Percentiles rank a stretch among this genome's conserved stretches.
phyloP scores from a whole-genome alignment of 1,140 invertebrate species.

The Cheumatopsyche charites region DNA sequence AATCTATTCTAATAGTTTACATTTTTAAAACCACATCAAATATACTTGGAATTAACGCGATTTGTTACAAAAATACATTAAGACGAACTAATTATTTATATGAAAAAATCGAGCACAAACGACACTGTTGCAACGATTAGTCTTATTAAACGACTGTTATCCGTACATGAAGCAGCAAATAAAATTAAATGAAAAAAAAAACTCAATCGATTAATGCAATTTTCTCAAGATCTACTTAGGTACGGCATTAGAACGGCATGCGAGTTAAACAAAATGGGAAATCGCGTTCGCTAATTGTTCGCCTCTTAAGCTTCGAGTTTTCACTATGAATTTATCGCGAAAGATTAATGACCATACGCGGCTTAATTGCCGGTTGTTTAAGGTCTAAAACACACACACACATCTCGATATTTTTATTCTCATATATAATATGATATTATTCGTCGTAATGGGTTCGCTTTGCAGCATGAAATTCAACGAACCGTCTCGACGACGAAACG shows the following conservation, averaged over 20 bases:
- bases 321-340: constrained; percentile 36
- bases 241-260: neutral
- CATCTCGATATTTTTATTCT: neutral
- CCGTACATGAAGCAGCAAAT: no score
- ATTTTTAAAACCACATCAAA: no score
- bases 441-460: constrained; percentile 25
- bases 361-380: constrained; percentile 38
- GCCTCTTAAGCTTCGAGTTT: constrained; percentile 6
- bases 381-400: constrained; percentile 37
- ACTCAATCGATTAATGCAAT: neutral
- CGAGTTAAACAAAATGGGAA: constrained; percentile 11
- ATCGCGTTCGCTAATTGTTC: constrained; percentile 3
- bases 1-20: no score
- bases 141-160: no score
- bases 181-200: no score
- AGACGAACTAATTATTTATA: no score
- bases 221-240: neutral
- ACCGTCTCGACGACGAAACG: constrained; percentile 14
- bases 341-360: constrained; percentile 29
- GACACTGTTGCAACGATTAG: no score
- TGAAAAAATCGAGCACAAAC: no score
- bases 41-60: no score
- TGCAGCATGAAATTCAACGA: constrained; percentile 37
- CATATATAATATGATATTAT: no score
- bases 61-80: no score